Percentiles rank a stretch among this genome's conserved stretches.
Evolutionary conservation across 1,140 invertebrate genomes (phyloP).

Genomic region (Ceratina australensis): DNA sequence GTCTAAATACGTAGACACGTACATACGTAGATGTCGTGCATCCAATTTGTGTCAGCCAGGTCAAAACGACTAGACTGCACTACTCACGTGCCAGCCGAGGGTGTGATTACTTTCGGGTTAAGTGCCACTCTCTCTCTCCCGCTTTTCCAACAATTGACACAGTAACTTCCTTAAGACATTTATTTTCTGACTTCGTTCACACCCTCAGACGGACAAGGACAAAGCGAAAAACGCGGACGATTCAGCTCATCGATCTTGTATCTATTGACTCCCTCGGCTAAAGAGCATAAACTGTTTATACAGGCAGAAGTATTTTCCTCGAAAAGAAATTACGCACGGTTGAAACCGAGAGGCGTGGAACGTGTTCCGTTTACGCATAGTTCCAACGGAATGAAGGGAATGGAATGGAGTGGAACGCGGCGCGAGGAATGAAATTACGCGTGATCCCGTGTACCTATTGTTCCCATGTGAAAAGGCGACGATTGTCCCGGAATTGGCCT

Average conservation of each 20-base stretch:
- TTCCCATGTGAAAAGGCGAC: slow-evolving; percentile 89
- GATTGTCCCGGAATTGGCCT: slow-evolving; percentile 89
- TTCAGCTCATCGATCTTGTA: slow-evolving; percentile 10
- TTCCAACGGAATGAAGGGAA: not conserved
- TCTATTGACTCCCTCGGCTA: too few species aligned
- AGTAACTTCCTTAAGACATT: slow-evolving; percentile 43
- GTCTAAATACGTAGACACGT: slow-evolving; percentile 34
- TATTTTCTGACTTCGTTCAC: slow-evolving; percentile 17
- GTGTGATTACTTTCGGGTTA: slow-evolving; percentile 46
- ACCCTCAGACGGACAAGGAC: too few species aligned
- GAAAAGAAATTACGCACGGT: too few species aligned
- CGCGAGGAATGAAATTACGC: slow-evolving; percentile 21
- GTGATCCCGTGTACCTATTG: slow-evolving; percentile 81
- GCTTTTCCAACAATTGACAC: slow-evolving; percentile 50
- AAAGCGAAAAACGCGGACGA: too few species aligned
- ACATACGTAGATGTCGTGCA: slow-evolving; percentile 11
- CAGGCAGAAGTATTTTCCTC: too few species aligned
- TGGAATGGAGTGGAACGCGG: slow-evolving; percentile 4
- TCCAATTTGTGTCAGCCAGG: slow-evolving; percentile 56
- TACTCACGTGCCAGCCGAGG: slow-evolving; percentile 40
- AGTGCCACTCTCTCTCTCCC: slow-evolving; percentile 35
- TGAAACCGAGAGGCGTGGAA: too few species aligned
- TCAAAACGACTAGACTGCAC: slow-evolving; percentile 54
- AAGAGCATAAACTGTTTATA: too few species aligned
- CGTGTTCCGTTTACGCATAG: not conserved